Conservation (phyloP, 2,113 vertebrate genomes). For the Elachura formosa region DNA sequence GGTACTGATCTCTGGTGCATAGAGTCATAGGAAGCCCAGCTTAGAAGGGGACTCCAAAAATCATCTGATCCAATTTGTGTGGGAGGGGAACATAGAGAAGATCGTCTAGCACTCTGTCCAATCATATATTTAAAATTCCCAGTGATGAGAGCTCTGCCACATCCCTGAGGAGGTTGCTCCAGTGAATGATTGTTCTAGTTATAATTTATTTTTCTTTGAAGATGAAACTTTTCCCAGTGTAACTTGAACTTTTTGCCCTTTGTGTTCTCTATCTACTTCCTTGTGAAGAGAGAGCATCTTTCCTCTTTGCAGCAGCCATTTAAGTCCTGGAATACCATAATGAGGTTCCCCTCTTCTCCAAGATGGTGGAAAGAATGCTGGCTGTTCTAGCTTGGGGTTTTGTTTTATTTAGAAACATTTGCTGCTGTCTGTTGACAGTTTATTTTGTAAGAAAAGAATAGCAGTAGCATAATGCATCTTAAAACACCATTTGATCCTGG, state of each 20-base stretch:
- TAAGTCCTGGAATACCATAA: neutral
- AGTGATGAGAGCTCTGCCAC: neutral
- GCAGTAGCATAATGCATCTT: neutral
- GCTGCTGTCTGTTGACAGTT: neutral
- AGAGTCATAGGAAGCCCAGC: neutral
- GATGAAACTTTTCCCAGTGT: neutral
- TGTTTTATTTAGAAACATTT: neutral
- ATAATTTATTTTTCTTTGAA: neutral
- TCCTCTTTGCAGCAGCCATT: neutral
- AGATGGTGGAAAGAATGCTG: neutral
- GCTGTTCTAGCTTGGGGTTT: neutral
- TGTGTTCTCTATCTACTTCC: neutral
- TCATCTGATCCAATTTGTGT: neutral
- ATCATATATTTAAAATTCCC: neutral
- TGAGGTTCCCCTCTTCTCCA: neutral
- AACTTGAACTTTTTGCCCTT: neutral
- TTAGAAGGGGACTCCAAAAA: neutral
- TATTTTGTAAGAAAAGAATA: neutral
- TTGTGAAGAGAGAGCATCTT: neutral
- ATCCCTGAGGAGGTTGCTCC: neutral
- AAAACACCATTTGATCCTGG: neutral
- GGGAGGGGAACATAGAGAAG: neutral
- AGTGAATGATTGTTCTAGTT: neutral
- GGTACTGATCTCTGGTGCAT: neutral
- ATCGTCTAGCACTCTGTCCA: neutral